These are phyloP conservation scores for Nemotelus pantherinus DNA, from an alignment of 2,888 invertebrate species.

Conservation along the genomic window DNA sequence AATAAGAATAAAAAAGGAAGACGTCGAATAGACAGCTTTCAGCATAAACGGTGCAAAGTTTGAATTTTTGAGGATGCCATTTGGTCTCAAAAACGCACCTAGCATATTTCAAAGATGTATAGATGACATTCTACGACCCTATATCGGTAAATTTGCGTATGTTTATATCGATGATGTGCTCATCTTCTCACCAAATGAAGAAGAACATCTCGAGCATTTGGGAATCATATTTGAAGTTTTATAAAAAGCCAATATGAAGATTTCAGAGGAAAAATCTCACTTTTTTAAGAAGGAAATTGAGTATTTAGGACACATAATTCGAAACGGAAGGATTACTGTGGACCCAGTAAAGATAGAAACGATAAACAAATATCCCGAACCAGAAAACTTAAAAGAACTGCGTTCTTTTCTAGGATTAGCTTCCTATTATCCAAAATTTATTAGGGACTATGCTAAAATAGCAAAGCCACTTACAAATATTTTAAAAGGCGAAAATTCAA, in stretches of 20 bases:
- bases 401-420: slow-evolving; percentile 34
- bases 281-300: slow-evolving; percentile 5
- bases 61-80: slow-evolving; percentile 45
- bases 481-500: neutral
- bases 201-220: neutral
- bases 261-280: slow-evolving; percentile 8
- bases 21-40: slow-evolving; percentile 40
- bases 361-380: neutral
- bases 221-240: neutral
- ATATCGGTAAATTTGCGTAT: slow-evolving; percentile 25
- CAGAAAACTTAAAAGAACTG: slow-evolving; percentile 33
- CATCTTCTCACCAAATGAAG: slow-evolving; percentile 28
- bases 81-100: slow-evolving; percentile 21
- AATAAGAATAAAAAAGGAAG: slow-evolving; percentile 13
- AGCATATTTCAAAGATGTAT: slow-evolving; percentile 8
- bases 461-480: neutral
- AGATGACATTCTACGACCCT: slow-evolving; percentile 16
- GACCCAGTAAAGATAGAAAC: slow-evolving; percentile 12
- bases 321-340: neutral
- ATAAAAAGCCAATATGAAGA: slow-evolving; percentile 2
- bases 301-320: slow-evolving; percentile 14
- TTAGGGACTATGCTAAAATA: neutral
- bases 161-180: slow-evolving; percentile 44
- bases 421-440: slow-evolving; percentile 26
- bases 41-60: slow-evolving; percentile 47